Evolutionary conservation across 2,888 invertebrate species (phyloP).

Genomic region (Criorhina ranunculi): DNA sequence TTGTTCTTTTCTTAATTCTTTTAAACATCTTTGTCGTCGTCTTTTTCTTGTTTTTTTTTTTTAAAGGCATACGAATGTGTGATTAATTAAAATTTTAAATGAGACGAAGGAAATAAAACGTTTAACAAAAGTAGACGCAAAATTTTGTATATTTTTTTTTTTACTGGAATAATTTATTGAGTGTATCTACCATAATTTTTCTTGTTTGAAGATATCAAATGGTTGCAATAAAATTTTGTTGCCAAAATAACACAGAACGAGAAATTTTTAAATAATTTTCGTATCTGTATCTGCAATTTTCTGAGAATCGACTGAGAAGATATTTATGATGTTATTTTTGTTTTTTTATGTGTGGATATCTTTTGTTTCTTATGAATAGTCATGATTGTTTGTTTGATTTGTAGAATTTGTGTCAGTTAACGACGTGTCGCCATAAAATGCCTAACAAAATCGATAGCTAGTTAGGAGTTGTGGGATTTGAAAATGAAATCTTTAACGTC

Average conservation of each 20-base stretch:
- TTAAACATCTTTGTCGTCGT: constrained; percentile 14
- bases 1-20: constrained; percentile 35
- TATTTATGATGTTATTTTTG: constrained; percentile 34
- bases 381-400: constrained; percentile 50
- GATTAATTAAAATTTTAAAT: constrained; percentile 73
- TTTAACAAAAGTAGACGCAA: constrained; percentile 49
- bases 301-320: constrained; percentile 50
- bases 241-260: constrained; percentile 43
- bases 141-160: constrained; percentile 35
- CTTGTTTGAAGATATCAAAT: constrained; percentile 62
- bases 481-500: neutral
- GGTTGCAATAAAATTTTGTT: constrained; percentile 62
- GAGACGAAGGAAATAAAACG: constrained; percentile 63
- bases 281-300: constrained; percentile 43
- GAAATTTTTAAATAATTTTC: constrained; percentile 34
- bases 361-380: constrained; percentile 56
- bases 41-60: constrained; percentile 19
- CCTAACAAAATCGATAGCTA: constrained; percentile 32
- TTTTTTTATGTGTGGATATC: neutral
- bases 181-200: constrained; percentile 65
- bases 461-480: constrained; percentile 24
- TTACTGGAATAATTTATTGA: constrained; percentile 69
- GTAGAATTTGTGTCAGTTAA: constrained; percentile 56
- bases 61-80: constrained; percentile 46
- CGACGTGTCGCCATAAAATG: constrained; percentile 53